A percentile compares a stretch with the other conserved stretches of the same genome.
Evolutionary conservation across 2,113 vertebrate genomes (phyloP).

Genomic region (Spea multiplicata): DNA sequence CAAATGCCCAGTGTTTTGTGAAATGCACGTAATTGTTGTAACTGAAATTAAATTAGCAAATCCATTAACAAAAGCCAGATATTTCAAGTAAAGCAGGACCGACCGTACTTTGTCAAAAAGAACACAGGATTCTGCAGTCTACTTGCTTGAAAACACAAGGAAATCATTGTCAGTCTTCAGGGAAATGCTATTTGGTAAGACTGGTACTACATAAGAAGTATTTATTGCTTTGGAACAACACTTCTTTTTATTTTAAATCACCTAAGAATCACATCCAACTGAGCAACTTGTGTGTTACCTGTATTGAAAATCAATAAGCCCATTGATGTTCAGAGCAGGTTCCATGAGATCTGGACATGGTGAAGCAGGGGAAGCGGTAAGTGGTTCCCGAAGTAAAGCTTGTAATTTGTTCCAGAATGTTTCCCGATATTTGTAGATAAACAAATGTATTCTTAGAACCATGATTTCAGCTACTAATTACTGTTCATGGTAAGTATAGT

Average conservation of each 20-base stretch:
- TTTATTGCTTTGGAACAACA: neutral
- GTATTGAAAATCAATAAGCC: slow-evolving; percentile 65
- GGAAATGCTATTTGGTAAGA: slow-evolving; percentile 9
- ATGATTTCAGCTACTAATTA: slow-evolving; percentile 17
- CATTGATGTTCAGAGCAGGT: slow-evolving; percentile 65
- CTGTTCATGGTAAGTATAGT: slow-evolving; percentile 9
- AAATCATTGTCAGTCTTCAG: slow-evolving; percentile 40
- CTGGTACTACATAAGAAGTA: slow-evolving; percentile 11
- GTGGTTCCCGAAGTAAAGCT: slow-evolving; percentile 69
- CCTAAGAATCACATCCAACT: neutral
- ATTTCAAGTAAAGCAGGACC: neutral
- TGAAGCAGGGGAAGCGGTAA: slow-evolving; percentile 70
- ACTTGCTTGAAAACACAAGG: slow-evolving; percentile 23
- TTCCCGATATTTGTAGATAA: slow-evolving; percentile 64
- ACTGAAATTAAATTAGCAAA: slow-evolving; percentile 14
- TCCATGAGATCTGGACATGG: slow-evolving; percentile 71
- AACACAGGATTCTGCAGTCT: slow-evolving; percentile 6
- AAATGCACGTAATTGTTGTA: slow-evolving; percentile 30
- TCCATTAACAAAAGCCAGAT: slow-evolving; percentile 27
- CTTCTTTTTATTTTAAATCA: neutral
- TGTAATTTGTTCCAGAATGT: slow-evolving; percentile 69
- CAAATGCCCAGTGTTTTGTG: slow-evolving; percentile 1
- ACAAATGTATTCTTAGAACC: slow-evolving; percentile 1
- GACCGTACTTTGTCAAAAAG: too few relatives aligned
- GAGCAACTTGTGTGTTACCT: slow-evolving; percentile 51